Percentiles rank a stretch among this genome's conserved stretches.
phyloP scores from a whole-genome alignment of 2,888 invertebrate species.

The Sphaerophoria rueppellii region DNA sequence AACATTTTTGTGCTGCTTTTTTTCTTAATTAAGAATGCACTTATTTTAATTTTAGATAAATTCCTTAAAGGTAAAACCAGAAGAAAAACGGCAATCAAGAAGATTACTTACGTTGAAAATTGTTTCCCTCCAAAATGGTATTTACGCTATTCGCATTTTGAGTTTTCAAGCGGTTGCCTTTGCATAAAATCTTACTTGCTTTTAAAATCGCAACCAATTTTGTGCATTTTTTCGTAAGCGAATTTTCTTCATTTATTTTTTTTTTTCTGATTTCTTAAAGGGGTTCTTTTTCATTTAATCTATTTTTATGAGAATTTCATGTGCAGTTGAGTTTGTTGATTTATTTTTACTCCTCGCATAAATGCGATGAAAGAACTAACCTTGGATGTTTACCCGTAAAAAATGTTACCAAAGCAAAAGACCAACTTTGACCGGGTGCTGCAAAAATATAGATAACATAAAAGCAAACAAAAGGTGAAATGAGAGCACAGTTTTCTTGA shows the following conservation, averaged over 20 bases:
- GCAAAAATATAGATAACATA: constrained; percentile 21
- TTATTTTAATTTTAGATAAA: no score
- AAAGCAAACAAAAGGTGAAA: constrained; percentile 30
- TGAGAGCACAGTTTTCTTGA: not conserved
- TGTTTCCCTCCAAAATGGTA: no score
- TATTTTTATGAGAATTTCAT: constrained; percentile 25
- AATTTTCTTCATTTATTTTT: not conserved
- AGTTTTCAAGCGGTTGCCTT: not conserved
- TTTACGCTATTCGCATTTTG: not conserved
- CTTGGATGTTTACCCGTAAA: constrained; percentile 23
- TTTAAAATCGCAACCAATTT: constrained; percentile 5
- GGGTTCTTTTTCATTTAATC: constrained; percentile 21
- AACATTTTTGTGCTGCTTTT: no score
- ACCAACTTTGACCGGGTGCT: constrained; percentile 24
- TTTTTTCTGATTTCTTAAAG: no score
- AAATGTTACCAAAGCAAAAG: constrained; percentile 13
- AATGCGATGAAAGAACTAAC: constrained; percentile 51
- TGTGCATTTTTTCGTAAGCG: not conserved
- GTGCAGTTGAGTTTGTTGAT: not conserved
- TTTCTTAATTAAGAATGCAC: no score
- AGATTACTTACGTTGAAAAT: no score
- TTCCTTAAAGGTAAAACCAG: no score
- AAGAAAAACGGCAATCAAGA: no score
- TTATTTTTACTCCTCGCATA: constrained; percentile 19
- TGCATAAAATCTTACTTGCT: not conserved